phyloP scores from a whole-genome alignment of 2,113 vertebrate genomes.

The Dolichotis patagonum region DNA sequence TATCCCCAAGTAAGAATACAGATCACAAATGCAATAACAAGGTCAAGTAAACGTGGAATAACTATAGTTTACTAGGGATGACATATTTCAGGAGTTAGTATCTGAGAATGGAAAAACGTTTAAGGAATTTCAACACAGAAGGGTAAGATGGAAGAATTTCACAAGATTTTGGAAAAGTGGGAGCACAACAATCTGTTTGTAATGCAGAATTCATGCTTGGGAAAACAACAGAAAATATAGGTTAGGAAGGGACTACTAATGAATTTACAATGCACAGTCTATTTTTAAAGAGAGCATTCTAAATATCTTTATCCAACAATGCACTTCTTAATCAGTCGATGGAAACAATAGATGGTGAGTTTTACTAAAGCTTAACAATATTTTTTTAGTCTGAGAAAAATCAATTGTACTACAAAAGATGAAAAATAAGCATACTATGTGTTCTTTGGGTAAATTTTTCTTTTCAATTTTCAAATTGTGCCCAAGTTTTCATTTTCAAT shows the following conservation, averaged over 20 bases:
- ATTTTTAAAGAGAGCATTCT: constrained; percentile 6
- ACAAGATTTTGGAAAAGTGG: background rate
- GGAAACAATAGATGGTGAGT: background rate
- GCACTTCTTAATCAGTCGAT: background rate
- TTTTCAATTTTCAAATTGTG: constrained; percentile 4
- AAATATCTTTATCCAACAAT: constrained; percentile 28
- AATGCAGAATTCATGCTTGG: background rate
- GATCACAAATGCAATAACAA: background rate
- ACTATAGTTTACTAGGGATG: background rate
- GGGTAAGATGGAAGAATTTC: background rate
- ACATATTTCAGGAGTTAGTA: background rate
- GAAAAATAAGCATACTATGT: background rate
- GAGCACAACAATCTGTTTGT: background rate
- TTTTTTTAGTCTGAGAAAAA: constrained; percentile 2
- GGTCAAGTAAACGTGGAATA: background rate
- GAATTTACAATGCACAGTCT: background rate
- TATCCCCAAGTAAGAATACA: background rate
- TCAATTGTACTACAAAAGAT: background rate
- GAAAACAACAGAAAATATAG: background rate
- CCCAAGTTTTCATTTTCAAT: constrained; percentile 20
- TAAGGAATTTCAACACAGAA: background rate
- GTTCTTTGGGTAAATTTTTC: background rate
- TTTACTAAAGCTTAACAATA: constrained; percentile 42
- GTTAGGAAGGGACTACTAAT: background rate
- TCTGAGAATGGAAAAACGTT: background rate